A percentile compares a stretch with the other conserved stretches of the same genome.
Evolutionary conservation across 2,888 invertebrate species (phyloP).

Genomic region (Cephus runcator): DNA sequence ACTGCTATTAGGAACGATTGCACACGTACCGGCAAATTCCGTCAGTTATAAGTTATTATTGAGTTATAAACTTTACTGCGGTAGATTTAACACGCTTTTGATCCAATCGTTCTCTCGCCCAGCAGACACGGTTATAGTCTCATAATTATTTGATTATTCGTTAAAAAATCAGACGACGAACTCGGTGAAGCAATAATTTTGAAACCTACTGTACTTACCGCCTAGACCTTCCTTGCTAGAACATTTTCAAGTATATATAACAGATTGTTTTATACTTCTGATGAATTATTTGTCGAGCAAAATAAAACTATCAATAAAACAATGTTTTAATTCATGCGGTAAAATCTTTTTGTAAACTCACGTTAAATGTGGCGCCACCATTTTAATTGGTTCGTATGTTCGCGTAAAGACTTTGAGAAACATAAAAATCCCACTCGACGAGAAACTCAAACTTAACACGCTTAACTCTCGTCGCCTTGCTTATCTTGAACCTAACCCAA

Average conservation of each 20-base stretch:
- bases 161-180: neutral
- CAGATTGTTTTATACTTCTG: neutral
- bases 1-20: neutral
- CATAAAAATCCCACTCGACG: neutral
- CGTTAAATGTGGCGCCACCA: neutral
- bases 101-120: no score
- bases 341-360: neutral
- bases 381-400: neutral
- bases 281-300: neutral
- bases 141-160: neutral
- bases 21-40: neutral
- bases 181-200: neutral
- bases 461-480: neutral
- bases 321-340: neutral
- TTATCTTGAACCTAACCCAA: neutral
- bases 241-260: neutral
- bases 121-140: no score
- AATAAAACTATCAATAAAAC: neutral
- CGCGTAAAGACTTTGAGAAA: neutral
- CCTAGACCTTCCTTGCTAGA: neutral
- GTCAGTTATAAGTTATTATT: neutral
- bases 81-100: no score
- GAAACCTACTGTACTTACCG: neutral
- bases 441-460: neutral
- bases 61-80: neutral